Evolutionary conservation across 2,888 invertebrate genomes (phyloP).

Genomic region (Hydrotaea diabolus): DNA sequence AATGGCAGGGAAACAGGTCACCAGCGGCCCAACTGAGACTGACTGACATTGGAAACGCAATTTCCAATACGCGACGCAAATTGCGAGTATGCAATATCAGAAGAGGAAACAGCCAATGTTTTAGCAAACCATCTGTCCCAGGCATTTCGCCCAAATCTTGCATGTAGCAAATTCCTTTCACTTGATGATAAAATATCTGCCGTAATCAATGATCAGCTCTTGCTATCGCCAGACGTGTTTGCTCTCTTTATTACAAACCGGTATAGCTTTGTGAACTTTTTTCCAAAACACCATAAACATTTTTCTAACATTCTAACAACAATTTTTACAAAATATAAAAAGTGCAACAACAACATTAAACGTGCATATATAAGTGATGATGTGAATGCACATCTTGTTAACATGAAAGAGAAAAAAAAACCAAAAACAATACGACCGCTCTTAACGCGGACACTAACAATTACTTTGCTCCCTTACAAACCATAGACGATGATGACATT

Average conservation of each 20-base stretch:
- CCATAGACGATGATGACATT: conserved; percentile 20
- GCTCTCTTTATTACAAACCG: not conserved
- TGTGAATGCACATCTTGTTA: conserved; percentile 23
- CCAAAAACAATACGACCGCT: not conserved
- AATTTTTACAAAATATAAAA: conserved; percentile 11
- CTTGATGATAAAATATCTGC: no score
- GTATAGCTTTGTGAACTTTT: not conserved
- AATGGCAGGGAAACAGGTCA: no score
- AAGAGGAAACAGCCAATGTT: no score
- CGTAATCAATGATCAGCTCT: conserved; percentile 1
- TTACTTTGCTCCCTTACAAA: conserved; percentile 27
- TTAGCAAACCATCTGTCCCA: no score
- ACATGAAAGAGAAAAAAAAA: not conserved
- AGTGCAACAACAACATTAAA: conserved; percentile 15
- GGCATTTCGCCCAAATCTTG: no score
- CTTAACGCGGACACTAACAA: not conserved
- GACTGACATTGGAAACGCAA: no score
- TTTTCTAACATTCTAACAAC: not conserved
- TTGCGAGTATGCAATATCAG: no score
- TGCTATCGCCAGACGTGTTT: conserved; percentile 14
- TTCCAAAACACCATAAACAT: not conserved
- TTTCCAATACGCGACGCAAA: no score
- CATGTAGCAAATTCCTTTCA: no score
- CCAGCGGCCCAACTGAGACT: no score
- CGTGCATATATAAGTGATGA: not conserved